Evolutionary conservation across 2,888 invertebrate species (phyloP).

Genomic region (Sinhomidia bicolor): DNA sequence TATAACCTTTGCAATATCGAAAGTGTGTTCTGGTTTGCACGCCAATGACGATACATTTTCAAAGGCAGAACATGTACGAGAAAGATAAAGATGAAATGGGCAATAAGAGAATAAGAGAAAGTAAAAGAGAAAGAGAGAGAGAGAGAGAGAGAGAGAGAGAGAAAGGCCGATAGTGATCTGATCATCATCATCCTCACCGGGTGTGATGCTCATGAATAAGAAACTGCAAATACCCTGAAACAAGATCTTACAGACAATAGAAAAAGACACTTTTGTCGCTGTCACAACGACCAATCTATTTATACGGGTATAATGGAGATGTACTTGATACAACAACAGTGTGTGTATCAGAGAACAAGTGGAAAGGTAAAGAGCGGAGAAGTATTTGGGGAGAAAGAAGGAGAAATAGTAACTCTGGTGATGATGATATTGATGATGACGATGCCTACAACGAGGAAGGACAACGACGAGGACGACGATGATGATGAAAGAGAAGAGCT

Average conservation of each 20-base stretch:
- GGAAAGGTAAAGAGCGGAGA: slow-evolving; percentile 11
- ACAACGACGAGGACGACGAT: slow-evolving; percentile 17
- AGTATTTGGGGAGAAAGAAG: slow-evolving; percentile 7
- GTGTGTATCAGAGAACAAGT: slow-evolving; percentile 22
- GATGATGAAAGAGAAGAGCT: slow-evolving; percentile 45
- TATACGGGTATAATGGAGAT: not conserved
- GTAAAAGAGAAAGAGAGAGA: not conserved
- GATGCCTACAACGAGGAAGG: too few relatives aligned
- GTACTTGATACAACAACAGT: slow-evolving; percentile 4
- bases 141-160: not conserved
- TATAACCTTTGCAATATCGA: not conserved
- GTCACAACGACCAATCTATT: not conserved
- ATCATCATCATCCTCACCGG: not conserved
- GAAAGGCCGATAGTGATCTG: not conserved
- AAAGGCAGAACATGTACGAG: not conserved
- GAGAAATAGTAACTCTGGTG: not conserved
- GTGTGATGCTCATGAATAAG: not conserved
- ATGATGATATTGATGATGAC: too few relatives aligned
- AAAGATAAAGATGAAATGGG: not conserved
- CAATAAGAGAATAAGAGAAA: not conserved
- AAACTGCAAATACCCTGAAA: not conserved
- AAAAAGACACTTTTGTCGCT: not conserved
- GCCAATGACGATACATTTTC: not conserved
- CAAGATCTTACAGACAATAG: not conserved
- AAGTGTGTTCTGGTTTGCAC: too few relatives aligned